These are phyloP conservation scores for Anolis sagrei DNA, from an alignment of 2,113 vertebrate genomes.

Conservation along the genomic window DNA sequence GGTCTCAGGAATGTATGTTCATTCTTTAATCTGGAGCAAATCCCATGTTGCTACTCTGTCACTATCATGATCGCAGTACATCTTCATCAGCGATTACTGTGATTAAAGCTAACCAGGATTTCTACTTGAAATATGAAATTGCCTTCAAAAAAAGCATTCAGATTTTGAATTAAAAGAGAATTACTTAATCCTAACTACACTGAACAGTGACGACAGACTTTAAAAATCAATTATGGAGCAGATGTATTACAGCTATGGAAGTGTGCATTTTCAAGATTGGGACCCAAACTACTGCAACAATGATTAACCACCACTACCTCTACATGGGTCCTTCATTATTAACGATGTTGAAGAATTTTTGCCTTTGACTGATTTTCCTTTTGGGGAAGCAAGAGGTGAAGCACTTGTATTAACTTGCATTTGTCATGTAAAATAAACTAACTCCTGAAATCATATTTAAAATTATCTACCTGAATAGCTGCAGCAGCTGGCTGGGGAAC, in stretches of 20 bases:
- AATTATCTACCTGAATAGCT: conserved; percentile 90
- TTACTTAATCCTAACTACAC: background rate
- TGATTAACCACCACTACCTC: background rate
- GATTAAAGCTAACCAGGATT: background rate
- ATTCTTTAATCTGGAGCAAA: background rate
- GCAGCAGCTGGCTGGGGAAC: conserved; percentile 93
- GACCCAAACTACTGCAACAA: background rate
- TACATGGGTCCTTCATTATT: background rate
- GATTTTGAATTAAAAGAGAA: background rate
- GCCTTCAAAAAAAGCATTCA: background rate
- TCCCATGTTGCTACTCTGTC: too few species aligned
- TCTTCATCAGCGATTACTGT: background rate
- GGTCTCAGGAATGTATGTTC: background rate
- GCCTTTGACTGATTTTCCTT: background rate
- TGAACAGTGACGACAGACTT: background rate
- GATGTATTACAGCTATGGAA: background rate
- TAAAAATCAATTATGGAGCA: too few species aligned
- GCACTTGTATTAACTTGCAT: conserved; percentile 23
- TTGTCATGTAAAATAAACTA: conserved; percentile 44
- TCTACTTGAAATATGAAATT: background rate
- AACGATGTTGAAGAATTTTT: conserved; percentile 20
- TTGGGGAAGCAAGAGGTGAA: background rate
- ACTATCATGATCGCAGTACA: background rate
- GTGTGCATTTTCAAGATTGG: background rate
- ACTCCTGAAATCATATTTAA: conserved; percentile 54